Evolutionary conservation across 1,140 invertebrate species (phyloP).

Genomic region (Heliconius hermathena): DNA sequence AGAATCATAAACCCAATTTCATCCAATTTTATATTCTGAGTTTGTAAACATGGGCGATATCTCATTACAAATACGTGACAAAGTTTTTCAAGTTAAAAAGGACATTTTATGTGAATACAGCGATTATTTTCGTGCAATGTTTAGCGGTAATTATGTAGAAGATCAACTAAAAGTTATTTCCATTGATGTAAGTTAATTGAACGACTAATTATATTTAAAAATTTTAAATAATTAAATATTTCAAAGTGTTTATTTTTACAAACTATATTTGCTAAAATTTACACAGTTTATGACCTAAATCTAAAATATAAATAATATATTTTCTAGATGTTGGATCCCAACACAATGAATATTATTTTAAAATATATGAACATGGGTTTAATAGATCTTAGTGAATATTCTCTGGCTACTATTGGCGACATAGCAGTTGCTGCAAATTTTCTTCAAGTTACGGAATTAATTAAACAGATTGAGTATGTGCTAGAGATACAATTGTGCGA

Average conservation of each 20-base stretch:
- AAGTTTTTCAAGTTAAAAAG: slow-evolving; percentile 62
- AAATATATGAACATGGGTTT: slow-evolving; percentile 67
- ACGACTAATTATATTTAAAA: neutral
- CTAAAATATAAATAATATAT: neutral
- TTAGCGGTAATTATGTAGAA: slow-evolving; percentile 71
- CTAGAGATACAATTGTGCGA: slow-evolving; percentile 56
- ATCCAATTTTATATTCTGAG: neutral
- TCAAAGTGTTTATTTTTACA: neutral
- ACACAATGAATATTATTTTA: slow-evolving; percentile 64
- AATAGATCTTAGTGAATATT: slow-evolving; percentile 61
- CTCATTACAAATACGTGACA: slow-evolving; percentile 50
- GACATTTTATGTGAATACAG: slow-evolving; percentile 65
- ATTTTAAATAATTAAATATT: neutral
- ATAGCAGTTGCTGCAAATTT: slow-evolving; percentile 63
- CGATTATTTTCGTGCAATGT: slow-evolving; percentile 77
- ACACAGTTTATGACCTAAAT: neutral
- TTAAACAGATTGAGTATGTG: slow-evolving; percentile 68
- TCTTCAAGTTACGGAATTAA: slow-evolving; percentile 68
- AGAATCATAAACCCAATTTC: neutral
- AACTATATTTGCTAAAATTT: no score
- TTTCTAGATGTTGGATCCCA: slow-evolving; percentile 64
- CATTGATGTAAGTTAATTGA: slow-evolving; percentile 61
- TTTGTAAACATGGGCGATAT: slow-evolving; percentile 53
- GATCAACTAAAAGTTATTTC: slow-evolving; percentile 58
- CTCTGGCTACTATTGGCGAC: slow-evolving; percentile 52